A percentile compares a stretch with the other conserved stretches of the same genome.
Conservation (phyloP, 2,888 invertebrate genomes). For the Pseudococcus longispinus region DNA sequence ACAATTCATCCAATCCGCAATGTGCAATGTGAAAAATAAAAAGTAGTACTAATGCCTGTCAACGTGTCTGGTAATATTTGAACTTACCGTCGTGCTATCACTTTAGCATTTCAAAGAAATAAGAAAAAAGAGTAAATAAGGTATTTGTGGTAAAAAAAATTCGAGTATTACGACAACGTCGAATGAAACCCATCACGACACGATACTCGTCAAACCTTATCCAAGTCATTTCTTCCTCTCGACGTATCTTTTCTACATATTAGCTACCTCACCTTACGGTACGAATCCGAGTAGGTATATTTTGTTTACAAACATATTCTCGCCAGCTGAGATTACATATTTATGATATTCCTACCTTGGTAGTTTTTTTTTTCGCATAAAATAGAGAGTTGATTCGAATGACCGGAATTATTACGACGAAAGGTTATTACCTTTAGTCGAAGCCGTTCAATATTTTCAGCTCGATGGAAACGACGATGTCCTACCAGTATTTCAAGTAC, state of each 20-base stretch:
- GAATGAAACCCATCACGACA: too few species aligned
- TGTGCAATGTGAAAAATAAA: not conserved
- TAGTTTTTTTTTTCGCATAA: conserved; percentile 32
- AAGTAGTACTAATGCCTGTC: not conserved
- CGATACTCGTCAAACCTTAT: too few species aligned
- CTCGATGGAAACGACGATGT: conserved; percentile 36
- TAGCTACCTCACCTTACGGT: not conserved
- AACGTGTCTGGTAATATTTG: not conserved
- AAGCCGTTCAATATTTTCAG: conserved; percentile 46
- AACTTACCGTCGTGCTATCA: not conserved
- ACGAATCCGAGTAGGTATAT: not conserved
- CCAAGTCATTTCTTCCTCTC: too few species aligned
- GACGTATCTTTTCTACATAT: too few species aligned
- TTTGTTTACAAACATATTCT: conserved; percentile 25
- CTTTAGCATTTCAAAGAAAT: not conserved
- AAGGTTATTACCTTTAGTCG: conserved; percentile 55
- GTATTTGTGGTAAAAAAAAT: too few species aligned
- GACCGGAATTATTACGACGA: conserved; percentile 54
- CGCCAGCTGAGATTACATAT: conserved; percentile 8
- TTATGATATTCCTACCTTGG: too few species aligned
- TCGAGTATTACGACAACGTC: too few species aligned
- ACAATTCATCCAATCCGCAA: not conserved
- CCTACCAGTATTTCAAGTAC: conserved; percentile 55
- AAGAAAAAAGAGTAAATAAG: not conserved
- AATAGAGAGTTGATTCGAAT: conserved; percentile 55